Base-by-base conservation (phyloP, 2,888 invertebrate species). In the Xanthia togata region DNA sequence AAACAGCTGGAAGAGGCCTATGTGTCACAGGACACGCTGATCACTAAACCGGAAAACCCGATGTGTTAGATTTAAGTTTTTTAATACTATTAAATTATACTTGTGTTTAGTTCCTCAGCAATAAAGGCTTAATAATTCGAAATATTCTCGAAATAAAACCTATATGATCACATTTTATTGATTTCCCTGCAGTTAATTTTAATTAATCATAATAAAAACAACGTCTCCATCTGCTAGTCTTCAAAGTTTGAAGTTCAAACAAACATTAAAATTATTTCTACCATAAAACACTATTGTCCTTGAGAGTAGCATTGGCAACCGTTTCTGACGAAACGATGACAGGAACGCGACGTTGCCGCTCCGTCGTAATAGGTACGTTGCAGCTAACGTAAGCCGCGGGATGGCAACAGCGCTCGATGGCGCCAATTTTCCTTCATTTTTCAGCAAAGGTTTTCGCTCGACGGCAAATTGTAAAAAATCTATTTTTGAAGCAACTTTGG, bases 301-400 rank as follows among this genome's bases (percentile, higher is more conserved):
- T 85, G 81, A 69, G 74, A 57, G 57, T 57, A 73, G 50, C 76
- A 76, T 71, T 80, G 64, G 74, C 68, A 68, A 75, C 72, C 14
- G 44, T 69, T 73, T 60, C 76, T 76, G 82, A 84, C 74, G 82
- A 70, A 70, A 73, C 70, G 67, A 73, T 76, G 82, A 84, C 85
- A 82, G 74, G 64, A 86, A 64, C 64, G 85, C 87, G 70, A 84
- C 75, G 87, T 87, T 88, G 87, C 87, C 87, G 71, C 69, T 65
- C 79, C 47, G 68, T 31, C 23, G 41, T 73, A 85, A 70, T 83
- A n/a, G n/a, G n/a, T n/a, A 84, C 86, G 86, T 72, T 85, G 78
- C 74, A 44, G 57, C 62, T 26, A 75, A 59, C 79, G 76, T 71
- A 73, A 71, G 41, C 41, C n/a, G 73, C 81, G 63, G 76, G n/a